Evolutionary conservation across 2,888 invertebrate species (phyloP), one percentile per base, ranked within the genome.

Genomic region (Hydroisotoma schaefferi): DNA sequence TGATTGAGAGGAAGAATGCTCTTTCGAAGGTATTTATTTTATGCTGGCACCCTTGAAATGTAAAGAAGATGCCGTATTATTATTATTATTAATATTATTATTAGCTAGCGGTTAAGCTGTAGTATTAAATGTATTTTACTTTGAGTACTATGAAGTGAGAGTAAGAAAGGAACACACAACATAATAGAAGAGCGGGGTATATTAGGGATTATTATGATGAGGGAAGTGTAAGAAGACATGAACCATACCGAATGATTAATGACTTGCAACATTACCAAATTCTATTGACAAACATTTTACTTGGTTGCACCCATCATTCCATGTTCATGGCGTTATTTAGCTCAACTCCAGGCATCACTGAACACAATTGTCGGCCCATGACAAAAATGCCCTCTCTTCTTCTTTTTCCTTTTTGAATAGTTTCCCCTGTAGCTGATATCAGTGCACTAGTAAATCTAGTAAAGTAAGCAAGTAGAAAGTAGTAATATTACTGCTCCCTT

Each of bases 201-300:
- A 52, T 52, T 52, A 23, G 46, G 33, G 46, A 52, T 52, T 52
- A 33, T 33, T 52, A 46, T 46, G 22, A 46, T 46, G 46, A 46
- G 46, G 44, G 44, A 27, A 23, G 37, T 29, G 47, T 46, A 52
- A 55, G 53, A 54, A 47, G 58, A 61, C 59, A 59, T 59, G 55
- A 59, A 57, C 15, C 49, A 56, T 47, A 55, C 57, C 58, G 69
- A 72, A 72, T 72, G 72, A 72, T 72, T 72, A 72, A 72, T 72
- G 72, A 70, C 72, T 72, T 68, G 70, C 69, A 67, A 69, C 70
- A 72, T 72, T 72, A 70, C 68, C 63, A 66, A 72, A 72, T 70
- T 72, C 72, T 70, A 72, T 72, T 72, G 72, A 72, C 72, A 72
- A 72, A 72, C 69, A 72, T 72, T 72, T 72, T 69, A 72, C 66